A percentile compares a stretch with the other conserved stretches of the same genome.
These are phyloP conservation scores for Bambusicola thoracicus DNA, from an alignment of 2,113 vertebrate species.

Conservation along the genomic window DNA sequence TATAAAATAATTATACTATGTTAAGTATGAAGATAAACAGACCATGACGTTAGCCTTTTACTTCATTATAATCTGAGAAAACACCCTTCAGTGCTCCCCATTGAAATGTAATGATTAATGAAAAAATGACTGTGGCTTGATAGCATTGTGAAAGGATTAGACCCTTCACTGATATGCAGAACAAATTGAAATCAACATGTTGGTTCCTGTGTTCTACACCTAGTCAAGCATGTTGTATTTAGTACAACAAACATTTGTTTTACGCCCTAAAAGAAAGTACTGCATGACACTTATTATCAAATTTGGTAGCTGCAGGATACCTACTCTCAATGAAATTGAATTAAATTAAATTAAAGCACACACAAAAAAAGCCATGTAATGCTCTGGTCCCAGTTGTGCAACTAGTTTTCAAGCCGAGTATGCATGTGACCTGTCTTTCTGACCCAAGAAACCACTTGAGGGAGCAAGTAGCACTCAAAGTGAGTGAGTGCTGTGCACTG, in stretches of 20 bases:
- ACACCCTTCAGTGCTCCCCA: conserved; percentile 56
- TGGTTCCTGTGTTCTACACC: conserved; percentile 55
- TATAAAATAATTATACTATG: conserved; percentile 1
- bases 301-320: background rate
- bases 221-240: conserved; percentile 56
- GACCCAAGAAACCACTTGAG: background rate
- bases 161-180: conserved; percentile 50
- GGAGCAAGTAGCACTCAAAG: background rate
- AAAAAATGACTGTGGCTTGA: conserved; percentile 40
- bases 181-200: conserved; percentile 59
- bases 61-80: conserved; percentile 63
- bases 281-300: background rate
- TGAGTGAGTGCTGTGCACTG: background rate
- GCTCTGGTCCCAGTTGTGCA: background rate
- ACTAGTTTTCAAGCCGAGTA: background rate
- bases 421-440: background rate
- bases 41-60: conserved; percentile 46
- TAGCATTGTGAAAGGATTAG: conserved; percentile 62
- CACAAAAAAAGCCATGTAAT: background rate
- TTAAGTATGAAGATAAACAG: conserved; percentile 68
- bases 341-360: background rate
- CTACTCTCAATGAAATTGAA: background rate
- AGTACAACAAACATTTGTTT: conserved; percentile 62
- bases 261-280: background rate
- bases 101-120: conserved; percentile 69